A percentile compares a stretch with the other conserved stretches of the same genome.
Conservation (phyloP, 1,140 invertebrate genomes). For the Drosophila pseudoananassae region DNA sequence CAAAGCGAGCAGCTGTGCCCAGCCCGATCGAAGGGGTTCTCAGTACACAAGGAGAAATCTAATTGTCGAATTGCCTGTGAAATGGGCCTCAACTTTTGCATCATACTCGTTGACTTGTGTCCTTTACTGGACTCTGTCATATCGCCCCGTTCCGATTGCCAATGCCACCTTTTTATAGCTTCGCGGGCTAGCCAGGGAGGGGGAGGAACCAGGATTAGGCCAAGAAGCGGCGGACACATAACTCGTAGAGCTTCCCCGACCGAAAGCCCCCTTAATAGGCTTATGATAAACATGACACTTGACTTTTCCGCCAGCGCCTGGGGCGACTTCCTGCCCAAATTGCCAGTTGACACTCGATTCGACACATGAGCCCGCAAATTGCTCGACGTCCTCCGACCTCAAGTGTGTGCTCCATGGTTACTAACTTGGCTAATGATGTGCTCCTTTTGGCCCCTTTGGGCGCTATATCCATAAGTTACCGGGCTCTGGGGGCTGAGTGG, state of each 20-base stretch:
- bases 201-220: conserved; percentile 1
- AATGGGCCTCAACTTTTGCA: no score
- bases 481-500: no score
- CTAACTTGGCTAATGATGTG: conserved; percentile 75
- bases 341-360: conserved; percentile 83
- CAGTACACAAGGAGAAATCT: conserved; percentile 6
- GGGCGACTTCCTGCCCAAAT: conserved; percentile 58
- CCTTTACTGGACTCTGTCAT: no score
- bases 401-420: conserved; percentile 77
- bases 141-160: no score
- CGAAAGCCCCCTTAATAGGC: conserved; percentile 75
- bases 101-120: no score
- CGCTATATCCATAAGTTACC: conserved; percentile 12
- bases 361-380: conserved; percentile 74
- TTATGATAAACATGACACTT: conserved; percentile 83
- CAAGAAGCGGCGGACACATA: neutral
- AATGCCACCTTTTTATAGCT: conserved; percentile 52
- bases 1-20: conserved; percentile 68
- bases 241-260: conserved; percentile 21
- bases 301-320: conserved; percentile 44
- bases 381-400: conserved; percentile 54
- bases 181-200: neutral
- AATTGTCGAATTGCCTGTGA: no score
- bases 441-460: conserved; percentile 44
- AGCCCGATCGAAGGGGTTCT: conserved; percentile 29